Percentiles rank a stretch among this genome's conserved stretches.
These are phyloP conservation scores for Leuctra nigra DNA, from an alignment of 2,888 invertebrate genomes.

Conservation along the genomic window DNA sequence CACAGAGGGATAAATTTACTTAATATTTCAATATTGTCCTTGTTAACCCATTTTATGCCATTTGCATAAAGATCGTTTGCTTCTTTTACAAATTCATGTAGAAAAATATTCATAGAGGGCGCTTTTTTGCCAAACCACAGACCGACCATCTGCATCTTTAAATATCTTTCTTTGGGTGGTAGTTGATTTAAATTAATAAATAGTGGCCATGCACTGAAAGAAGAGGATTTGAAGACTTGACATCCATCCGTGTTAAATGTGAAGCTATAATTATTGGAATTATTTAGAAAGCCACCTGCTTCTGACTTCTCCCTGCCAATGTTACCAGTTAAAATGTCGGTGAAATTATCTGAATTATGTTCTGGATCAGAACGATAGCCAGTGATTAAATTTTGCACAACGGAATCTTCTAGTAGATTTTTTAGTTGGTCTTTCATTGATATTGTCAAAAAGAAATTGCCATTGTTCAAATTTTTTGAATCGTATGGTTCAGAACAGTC, in stretches of 20 bases:
- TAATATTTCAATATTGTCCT: not conserved
- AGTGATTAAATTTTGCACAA: no score
- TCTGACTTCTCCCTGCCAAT: no score
- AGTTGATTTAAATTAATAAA: not conserved
- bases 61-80: not conserved
- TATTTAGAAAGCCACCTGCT: not conserved
- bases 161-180: not conserved
- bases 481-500: no score
- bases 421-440: no score
- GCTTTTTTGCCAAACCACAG: not conserved
- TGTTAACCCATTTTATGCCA: not conserved
- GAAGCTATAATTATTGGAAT: not conserved
- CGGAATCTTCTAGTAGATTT: no score
- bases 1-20: not conserved
- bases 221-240: not conserved
- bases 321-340: no score
- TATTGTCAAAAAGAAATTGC: no score
- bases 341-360: no score
- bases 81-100: not conserved
- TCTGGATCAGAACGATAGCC: no score
- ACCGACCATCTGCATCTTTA: not conserved
- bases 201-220: not conserved
- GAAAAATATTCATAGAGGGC: not conserved
- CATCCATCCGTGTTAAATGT: slow-evolving; percentile 1
- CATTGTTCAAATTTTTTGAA: no score